Evolutionary conservation across 2,888 invertebrate species (phyloP).

Genomic region (Agrochola macilenta): DNA sequence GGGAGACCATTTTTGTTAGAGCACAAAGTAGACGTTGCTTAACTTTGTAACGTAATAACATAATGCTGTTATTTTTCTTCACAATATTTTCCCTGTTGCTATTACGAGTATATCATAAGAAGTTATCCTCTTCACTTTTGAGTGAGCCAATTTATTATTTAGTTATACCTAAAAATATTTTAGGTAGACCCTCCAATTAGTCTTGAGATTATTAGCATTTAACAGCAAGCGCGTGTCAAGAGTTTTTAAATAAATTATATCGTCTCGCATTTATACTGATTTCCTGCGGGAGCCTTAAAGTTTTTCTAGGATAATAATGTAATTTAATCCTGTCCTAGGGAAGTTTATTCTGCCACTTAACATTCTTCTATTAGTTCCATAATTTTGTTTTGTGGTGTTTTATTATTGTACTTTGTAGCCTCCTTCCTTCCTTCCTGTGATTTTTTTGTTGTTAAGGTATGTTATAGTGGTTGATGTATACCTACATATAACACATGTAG

Average conservation of each 20-base stretch:
- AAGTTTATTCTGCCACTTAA: constrained; percentile 37
- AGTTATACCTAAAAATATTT: constrained; percentile 9
- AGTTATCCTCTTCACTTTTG: constrained; percentile 33
- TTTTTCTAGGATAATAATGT: constrained; percentile 55
- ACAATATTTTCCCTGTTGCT: constrained; percentile 32
- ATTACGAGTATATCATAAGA: constrained; percentile 28
- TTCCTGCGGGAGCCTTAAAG: constrained; percentile 54
- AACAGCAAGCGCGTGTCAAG: constrained; percentile 36
- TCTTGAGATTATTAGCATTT: constrained; percentile 38
- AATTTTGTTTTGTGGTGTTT: constrained; percentile 31
- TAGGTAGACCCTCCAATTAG: constrained; percentile 16
- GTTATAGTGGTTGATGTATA: not conserved
- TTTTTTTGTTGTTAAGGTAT: not conserved
- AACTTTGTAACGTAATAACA: constrained; percentile 46
- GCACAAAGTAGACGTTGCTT: constrained; percentile 27
- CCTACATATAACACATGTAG: not conserved
- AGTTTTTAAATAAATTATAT: constrained; percentile 43
- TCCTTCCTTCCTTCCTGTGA: not conserved
- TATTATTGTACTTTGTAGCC: constrained; percentile 9
- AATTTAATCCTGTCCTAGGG: constrained; percentile 35
- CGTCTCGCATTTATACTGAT: constrained; percentile 41
- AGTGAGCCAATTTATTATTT: not conserved
- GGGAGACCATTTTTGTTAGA: constrained; percentile 47
- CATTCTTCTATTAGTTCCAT: constrained; percentile 17
- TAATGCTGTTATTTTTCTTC: constrained; percentile 46